Conservation (phyloP, 2,113 vertebrate genomes). For the Xyrauchen texanus region DNA sequence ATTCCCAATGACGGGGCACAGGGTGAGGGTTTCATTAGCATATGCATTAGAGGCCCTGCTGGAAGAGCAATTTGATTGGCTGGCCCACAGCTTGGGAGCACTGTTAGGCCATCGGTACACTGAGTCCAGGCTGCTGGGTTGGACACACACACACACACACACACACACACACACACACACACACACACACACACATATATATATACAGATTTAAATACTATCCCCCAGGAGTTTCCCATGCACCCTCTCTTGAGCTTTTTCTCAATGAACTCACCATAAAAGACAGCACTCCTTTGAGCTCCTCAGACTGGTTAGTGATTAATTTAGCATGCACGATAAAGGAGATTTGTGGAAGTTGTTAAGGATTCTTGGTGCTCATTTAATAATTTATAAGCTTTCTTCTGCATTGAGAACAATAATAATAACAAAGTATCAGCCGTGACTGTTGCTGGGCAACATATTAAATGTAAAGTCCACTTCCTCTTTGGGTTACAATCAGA, state of each 20-base stretch:
- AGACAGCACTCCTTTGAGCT: conserved; percentile 37
- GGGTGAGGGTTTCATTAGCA: conserved; percentile 66
- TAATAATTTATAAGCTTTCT: neutral
- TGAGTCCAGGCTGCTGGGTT: conserved; percentile 60
- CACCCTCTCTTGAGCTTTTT: conserved; percentile 58
- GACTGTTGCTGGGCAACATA: too few relatives aligned
- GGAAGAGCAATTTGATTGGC: conserved; percentile 49
- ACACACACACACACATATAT: conserved; percentile 47
- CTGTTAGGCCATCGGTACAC: conserved; percentile 45
- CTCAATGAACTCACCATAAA: conserved; percentile 63
- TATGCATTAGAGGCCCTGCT: conserved; percentile 66
- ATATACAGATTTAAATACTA: conserved; percentile 70
- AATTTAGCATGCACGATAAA: conserved; percentile 21
- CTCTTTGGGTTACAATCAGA: too few relatives aligned
- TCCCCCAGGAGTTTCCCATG: conserved; percentile 65
- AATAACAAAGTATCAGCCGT: too few relatives aligned
- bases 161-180: too few relatives aligned
- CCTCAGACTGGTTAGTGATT: conserved; percentile 27
- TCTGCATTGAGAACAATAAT: neutral
- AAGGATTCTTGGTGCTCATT: neutral
- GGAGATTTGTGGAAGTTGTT: conserved; percentile 12
- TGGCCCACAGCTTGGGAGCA: conserved; percentile 58
- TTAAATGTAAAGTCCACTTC: too few relatives aligned
- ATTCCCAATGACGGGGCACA: conserved; percentile 32
- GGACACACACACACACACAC: conserved; percentile 61